phyloP scores from a whole-genome alignment of 2,797 vertebrate species.

The Esox lucius region DNA sequence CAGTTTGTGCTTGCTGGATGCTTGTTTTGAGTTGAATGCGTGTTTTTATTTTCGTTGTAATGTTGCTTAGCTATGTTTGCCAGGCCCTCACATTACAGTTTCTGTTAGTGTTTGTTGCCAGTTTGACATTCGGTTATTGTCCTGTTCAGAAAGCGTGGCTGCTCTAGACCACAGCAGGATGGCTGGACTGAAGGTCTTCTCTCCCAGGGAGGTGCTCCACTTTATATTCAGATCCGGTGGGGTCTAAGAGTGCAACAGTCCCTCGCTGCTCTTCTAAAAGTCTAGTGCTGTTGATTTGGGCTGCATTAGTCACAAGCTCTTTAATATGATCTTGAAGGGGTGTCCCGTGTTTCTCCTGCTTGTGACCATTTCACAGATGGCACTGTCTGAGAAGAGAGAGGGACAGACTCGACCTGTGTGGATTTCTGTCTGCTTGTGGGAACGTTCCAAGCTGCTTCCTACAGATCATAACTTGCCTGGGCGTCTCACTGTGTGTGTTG shows the following conservation, averaged over 20 bases:
- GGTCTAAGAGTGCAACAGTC: conserved; percentile 37
- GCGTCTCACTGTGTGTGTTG: conserved; percentile 40
- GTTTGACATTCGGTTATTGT: neutral
- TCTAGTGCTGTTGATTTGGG: conserved; percentile 36
- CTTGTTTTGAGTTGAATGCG: neutral
- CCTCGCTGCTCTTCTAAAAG: conserved; percentile 29
- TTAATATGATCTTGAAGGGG: neutral
- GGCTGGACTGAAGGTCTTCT: conserved; percentile 14
- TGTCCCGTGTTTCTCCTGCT: neutral
- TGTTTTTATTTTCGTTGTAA: too few relatives aligned
- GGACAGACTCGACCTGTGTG: neutral
- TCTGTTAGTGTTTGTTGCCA: neutral
- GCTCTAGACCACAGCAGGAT: conserved; percentile 6
- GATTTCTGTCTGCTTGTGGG: neutral
- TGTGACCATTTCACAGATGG: neutral
- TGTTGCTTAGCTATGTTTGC: neutral
- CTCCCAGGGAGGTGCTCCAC: conserved; percentile 17
- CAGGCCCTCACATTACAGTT: neutral
- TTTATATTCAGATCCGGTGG: conserved; percentile 42
- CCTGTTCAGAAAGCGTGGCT: neutral
- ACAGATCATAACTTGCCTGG: conserved; percentile 48
- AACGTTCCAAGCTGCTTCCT: conserved; percentile 27
- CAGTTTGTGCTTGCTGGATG: neutral
- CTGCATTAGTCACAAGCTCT: conserved; percentile 32
- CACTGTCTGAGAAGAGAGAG: neutral